Evolutionary conservation across 2,113 vertebrate species (phyloP).

Genomic region (Nicator chloris): DNA sequence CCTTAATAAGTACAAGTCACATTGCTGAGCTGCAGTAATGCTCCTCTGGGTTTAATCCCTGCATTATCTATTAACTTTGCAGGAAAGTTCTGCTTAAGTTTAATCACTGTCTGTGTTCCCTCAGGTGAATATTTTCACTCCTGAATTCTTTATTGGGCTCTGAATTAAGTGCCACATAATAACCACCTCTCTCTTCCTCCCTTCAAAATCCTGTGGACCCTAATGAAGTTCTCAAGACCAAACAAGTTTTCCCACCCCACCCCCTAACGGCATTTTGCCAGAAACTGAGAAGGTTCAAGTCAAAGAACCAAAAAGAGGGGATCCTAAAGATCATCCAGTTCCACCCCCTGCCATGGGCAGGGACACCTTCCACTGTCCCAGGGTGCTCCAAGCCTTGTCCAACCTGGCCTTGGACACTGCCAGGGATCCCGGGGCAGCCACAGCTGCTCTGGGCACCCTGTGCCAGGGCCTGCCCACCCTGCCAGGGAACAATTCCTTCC

Average conservation of each 20-base stretch:
- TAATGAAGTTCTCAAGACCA: neutral
- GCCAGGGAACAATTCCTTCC: fast-evolving
- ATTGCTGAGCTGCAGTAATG: neutral
- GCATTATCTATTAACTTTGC: neutral
- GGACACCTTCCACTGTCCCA: neutral
- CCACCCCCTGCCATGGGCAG: neutral
- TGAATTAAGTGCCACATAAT: neutral
- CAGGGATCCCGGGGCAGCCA: neutral
- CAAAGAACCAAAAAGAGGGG: neutral
- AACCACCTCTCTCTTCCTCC: neutral
- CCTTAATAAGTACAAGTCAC: neutral
- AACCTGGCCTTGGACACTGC: fast-evolving
- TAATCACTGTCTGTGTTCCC: neutral
- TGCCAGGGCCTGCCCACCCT: neutral
- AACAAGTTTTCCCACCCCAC: neutral
- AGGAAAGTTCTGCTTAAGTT: neutral
- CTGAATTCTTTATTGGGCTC: neutral
- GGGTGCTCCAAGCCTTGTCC: neutral
- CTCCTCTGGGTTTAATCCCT: neutral
- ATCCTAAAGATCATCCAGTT: fast-evolving
- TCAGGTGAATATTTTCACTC: neutral
- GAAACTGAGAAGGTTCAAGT: neutral
- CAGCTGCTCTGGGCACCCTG: neutral
- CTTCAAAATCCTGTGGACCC: neutral
- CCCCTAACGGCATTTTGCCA: too few species aligned